Base-by-base conservation (phyloP, 1,140 invertebrate genomes). In the Caerostris extrusa region DNA sequence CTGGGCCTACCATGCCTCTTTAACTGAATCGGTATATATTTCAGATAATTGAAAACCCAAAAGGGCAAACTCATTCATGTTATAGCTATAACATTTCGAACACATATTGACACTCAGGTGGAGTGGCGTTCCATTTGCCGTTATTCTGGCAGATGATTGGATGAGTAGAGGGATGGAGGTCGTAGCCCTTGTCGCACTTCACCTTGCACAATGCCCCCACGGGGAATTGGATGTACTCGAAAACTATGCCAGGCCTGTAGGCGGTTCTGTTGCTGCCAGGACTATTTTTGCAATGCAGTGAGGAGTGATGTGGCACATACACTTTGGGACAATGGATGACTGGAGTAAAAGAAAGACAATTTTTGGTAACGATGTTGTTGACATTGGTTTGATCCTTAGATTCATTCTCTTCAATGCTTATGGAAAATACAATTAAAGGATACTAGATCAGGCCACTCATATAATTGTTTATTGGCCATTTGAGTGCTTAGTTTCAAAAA, bases 121-220 rank as follows among this genome's bases (percentile, higher is more conserved):
- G 14, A 5, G 67, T 57, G 7, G 53, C 61, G 14, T 90, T 90
- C 87, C 87, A 90, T n/a, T 56, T 69, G 3, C 87, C 87, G n/a
- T 71, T 8, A 17, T 90, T 64, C 34, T 14, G 14, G 19, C 87
- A 90, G 3, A 50, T 5, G 8, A 90, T 69, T 55, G 17, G 14
- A 4, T 1, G 8, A 17, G 17, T 2, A 6, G 87, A 19, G 14
- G 14, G 14, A 7, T 10, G 55, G 1, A 69, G 6, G 6, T 53
- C 50, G 12, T 69, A 90, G 6, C 87, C 87, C n/a, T 8, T 69
- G 7, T 56, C 10, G 64, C 87, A 90, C 53, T 90, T 90, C 5
- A 69, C 53, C 64, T 8, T 67, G 87, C 87, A 90, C 14, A 71
- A 10, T 7, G 87, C n/a, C 0, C 64, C 60, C 17, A 90, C 14